Base-by-base conservation (phyloP, 92 coral and sea anemone genomes). In the Paragorgia papillata region DNA sequence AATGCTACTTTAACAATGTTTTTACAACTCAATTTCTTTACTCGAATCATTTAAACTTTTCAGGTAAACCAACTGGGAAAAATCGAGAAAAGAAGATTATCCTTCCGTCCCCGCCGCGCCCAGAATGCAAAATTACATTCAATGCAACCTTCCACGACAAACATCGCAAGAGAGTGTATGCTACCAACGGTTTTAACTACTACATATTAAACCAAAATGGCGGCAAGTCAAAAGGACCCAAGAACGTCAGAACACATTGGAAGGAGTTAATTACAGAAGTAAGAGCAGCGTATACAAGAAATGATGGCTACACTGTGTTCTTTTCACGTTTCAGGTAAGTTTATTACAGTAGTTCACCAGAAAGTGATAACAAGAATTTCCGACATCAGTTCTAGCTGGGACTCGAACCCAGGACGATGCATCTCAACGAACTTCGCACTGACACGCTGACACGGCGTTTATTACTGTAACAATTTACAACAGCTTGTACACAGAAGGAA, bases 241-340 rank as follows among this genome's bases (percentile, higher is more conserved):
- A 24, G 58, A 31, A 30, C 8, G 63, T 80, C 17, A 53, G 34
- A 30, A 66, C 70, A 54, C 84, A 73, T 35, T 85, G 88, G 88
- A 13, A 13, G 44, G 81, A 59, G 32, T 41, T 85, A 21, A 62
- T 30, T 0, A 63, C 50, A 22, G 32, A 69, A 44, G 71, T 85
- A 30, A 57, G 77, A 35, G 88, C 88, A 21, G 88, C 88, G 1
- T 71, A 79, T 30, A 85, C 85, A 4, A 70, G 88, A 57, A 25
- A 60, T 19, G 55, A 48, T 19, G 76, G 62, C 62, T 31, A 73
- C 59, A 69, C 82, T 60, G 84, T 85, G 34, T 62, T 71, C 63
- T 71, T 71, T 41, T 29, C 78, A 12, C 53, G 64, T n/a, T 80
- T 79, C 58, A 69, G 78, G 89, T 85, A 85, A 49, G 82, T 40